phyloP scores from a whole-genome alignment of 2,888 invertebrate genomes.

The Microctonus hyperodae region DNA sequence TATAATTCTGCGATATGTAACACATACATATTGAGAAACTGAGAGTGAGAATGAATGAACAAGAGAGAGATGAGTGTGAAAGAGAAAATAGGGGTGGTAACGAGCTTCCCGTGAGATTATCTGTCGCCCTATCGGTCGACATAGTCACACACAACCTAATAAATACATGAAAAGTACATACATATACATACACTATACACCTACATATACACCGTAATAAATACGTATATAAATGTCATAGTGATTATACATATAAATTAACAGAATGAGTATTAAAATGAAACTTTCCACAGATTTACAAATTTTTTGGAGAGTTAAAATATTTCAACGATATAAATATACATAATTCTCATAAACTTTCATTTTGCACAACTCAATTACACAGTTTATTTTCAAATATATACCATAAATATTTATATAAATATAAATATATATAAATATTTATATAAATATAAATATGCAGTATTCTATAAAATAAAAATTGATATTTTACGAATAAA shows the following conservation, averaged over 20 bases:
- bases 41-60: not conserved
- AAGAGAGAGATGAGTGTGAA: constrained; percentile 10
- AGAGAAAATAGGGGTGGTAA: constrained; percentile 46
- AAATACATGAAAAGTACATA: too few relatives aligned
- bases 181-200: constrained; percentile 6
- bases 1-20: constrained; percentile 50
- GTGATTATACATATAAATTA: constrained; percentile 3
- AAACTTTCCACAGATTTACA: not conserved
- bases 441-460: too few relatives aligned
- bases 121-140: constrained; percentile 37
- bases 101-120: constrained; percentile 53
- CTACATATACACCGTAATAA: not conserved
- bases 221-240: constrained; percentile 19
- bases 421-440: too few relatives aligned
- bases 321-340: not conserved
- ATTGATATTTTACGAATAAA: not conserved
- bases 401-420: too few relatives aligned
- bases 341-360: too few relatives aligned
- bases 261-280: not conserved
- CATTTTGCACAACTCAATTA: too few relatives aligned
- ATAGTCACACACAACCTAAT: too few relatives aligned
- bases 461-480: too few relatives aligned
- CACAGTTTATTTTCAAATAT: too few relatives aligned
- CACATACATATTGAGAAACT: constrained; percentile 12
- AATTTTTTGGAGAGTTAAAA: not conserved